Base-by-base conservation (phyloP, 2,888 invertebrate species). In the Meloe dianella region DNA sequence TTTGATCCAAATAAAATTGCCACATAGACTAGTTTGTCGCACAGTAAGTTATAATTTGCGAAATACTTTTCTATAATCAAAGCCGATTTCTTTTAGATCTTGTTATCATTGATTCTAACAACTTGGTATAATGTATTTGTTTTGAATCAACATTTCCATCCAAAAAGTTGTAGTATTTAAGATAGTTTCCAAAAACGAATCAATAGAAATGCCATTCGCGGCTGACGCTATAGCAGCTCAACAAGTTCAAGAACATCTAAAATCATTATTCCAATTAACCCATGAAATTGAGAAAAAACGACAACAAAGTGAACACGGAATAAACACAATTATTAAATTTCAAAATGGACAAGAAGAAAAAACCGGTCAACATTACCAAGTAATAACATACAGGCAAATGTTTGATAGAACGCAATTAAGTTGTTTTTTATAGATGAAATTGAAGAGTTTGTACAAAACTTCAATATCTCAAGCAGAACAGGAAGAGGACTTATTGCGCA, bases 251-350 rank as follows among this genome's bases (percentile, higher is more conserved):
- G 96, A 96, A 74, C 88, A 94, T 20, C 84, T 96, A 22, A 91
- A 93, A 79, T 89, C 91, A 6, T 85, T 96, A 14, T 92, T 93
- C 75, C 87, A 89, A 57, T 83, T 94, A 10, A 89, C 95, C 41
- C 91, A 92, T 80, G 92, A 94, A 63, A 91, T 96, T 74, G 94
- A 95, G 81, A 89, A 89, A 60, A 94, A 94, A 79, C 87, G 95
- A 62, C 86, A 87, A n/a, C 87, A 90, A 57, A 92, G 92, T 76
- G 95, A 96, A 78, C 90, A 90, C 64, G 94, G 93, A 64, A 87
- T 96, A 64, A 90, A 90, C 61, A 90, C 91, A 66, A 90, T 97
- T 69, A 85, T 91, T 9, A 91, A 93, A 79, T 91, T 92, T 2
- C 93, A 94, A 61, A 76, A 71, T 20, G 65, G 67, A 35, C 76